These are phyloP conservation scores for Endotricha flammealis DNA, from an alignment of 2,888 invertebrate genomes.

Conservation along the genomic window DNA sequence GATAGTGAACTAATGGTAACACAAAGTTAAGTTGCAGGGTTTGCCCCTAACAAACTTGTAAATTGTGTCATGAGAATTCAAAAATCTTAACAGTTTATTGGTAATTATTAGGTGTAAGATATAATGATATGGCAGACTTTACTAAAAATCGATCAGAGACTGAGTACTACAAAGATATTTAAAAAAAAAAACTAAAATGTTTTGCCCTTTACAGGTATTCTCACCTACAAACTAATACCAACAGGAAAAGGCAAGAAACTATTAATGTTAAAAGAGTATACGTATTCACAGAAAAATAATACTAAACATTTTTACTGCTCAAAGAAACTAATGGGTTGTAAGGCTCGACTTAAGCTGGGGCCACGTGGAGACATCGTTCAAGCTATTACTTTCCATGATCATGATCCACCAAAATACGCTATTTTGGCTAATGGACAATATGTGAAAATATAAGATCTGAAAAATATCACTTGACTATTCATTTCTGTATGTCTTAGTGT, in stretches of 20 bases:
- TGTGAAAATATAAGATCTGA: constrained; percentile 2
- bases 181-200: too few species aligned
- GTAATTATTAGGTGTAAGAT: too few species aligned
- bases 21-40: too few species aligned
- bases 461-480: too few species aligned
- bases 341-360: constrained; percentile 22
- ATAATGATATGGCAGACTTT: too few species aligned
- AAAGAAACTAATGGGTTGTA: constrained; percentile 24
- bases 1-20: too few species aligned
- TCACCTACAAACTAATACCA: constrained; percentile 22
- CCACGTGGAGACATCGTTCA: constrained; percentile 15
- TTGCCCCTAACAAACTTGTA: too few species aligned
- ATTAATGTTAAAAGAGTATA: constrained; percentile 27
- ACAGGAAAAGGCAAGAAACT: constrained; percentile 18
- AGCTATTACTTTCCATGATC: constrained; percentile 6
- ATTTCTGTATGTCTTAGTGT: too few species aligned
- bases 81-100: too few species aligned
- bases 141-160: too few species aligned
- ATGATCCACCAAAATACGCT: constrained; percentile 12
- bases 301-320: constrained; percentile 27
- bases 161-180: too few species aligned
- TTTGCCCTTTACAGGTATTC: constrained; percentile 7
- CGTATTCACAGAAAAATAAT: constrained; percentile 23
- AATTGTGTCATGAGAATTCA: too few species aligned
- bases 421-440: constrained; percentile 9